phyloP scores from a whole-genome alignment of 2,797 vertebrate species.

The Jordanella pulchra region DNA sequence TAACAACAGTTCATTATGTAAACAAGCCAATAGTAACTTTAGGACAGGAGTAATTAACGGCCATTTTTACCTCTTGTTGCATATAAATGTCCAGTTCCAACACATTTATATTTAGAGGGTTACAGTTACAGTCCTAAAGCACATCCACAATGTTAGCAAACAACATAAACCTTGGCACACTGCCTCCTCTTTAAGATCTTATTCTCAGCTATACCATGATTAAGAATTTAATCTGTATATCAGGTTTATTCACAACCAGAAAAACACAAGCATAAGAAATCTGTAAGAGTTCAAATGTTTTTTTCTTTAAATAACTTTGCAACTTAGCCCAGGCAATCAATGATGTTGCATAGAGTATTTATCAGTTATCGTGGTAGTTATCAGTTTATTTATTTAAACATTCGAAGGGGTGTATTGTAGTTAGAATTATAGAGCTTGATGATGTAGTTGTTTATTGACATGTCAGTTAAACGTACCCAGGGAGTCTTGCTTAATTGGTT shows the following conservation, averaged over 20 bases:
- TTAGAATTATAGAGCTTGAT: neutral
- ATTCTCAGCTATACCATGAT: neutral
- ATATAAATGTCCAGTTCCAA: no score
- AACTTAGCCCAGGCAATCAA: neutral
- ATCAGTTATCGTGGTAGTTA: no score
- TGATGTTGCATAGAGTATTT: neutral
- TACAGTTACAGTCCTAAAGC: neutral
- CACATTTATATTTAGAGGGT: neutral
- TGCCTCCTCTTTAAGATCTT: neutral
- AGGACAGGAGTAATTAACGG: neutral
- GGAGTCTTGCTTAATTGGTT: conserved; percentile 79
- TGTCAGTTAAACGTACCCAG: conserved; percentile 62
- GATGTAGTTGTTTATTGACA: conserved; percentile 60
- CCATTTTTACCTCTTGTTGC: no score
- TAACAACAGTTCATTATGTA: neutral
- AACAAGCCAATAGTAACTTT: neutral
- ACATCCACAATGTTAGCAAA: neutral
- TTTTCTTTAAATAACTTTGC: neutral
- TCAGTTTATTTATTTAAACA: no score
- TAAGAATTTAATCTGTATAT: neutral
- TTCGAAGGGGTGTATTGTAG: no score
- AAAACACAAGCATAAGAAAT: neutral
- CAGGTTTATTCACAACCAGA: neutral
- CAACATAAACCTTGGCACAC: neutral
- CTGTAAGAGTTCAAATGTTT: neutral